phyloP scores from a whole-genome alignment of 2,888 invertebrate species.

The Acronicta psi region DNA sequence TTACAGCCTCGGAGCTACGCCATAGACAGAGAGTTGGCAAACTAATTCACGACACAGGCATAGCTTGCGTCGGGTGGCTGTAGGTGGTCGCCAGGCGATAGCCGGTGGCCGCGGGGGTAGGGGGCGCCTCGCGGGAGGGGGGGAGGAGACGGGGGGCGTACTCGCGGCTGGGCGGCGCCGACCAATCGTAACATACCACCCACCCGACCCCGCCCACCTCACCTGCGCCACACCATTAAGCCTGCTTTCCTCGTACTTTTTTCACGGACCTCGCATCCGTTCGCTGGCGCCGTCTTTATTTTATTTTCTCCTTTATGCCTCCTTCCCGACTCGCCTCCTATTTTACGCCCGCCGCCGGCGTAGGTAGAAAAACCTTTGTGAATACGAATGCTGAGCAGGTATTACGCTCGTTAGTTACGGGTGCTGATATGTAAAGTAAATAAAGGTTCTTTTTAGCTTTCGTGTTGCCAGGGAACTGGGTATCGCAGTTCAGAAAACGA shows the following conservation, averaged over 20 bases:
- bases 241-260: conserved; percentile 86
- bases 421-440: conserved; percentile 87
- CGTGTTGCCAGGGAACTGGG: conserved; percentile 27
- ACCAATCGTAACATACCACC: conserved; percentile 85
- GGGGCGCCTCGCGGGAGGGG: conserved; percentile 60
- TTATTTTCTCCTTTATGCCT: conserved; percentile 88
- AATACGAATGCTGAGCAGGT: conserved; percentile 88
- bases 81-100: conserved; percentile 85
- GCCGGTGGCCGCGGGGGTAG: conserved; percentile 82
- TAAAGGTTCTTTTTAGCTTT: conserved; percentile 73
- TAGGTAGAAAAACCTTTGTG: conserved; percentile 88
- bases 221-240: conserved; percentile 88
- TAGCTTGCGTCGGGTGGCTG: conserved; percentile 85
- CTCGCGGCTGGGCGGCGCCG: conserved; percentile 85
- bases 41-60: conserved; percentile 89
- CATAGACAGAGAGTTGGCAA: conserved; percentile 89
- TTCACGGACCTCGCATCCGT: conserved; percentile 87
- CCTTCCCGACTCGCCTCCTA: conserved; percentile 87
- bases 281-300: conserved; percentile 87
- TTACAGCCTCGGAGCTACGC: conserved; percentile 86
- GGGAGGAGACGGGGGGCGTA: conserved; percentile 76
- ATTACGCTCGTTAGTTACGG: conserved; percentile 86
- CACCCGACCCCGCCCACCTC: conserved; percentile 86
- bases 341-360: conserved; percentile 84
- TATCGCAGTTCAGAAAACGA: conserved; percentile 25